Conservation (phyloP, 2,888 invertebrate species). For the Papilio demoleus region DNA sequence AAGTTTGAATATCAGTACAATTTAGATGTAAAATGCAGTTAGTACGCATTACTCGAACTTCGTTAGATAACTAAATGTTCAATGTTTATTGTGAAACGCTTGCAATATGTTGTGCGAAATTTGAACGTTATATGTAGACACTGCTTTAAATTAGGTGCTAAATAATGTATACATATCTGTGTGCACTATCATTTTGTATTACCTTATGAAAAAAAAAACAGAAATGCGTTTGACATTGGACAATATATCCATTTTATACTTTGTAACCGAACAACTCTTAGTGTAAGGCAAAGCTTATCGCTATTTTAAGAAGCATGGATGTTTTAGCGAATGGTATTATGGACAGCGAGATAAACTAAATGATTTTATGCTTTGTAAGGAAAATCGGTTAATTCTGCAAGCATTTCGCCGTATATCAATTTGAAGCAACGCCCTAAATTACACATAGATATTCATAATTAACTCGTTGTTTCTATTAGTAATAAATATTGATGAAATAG, state of each 20-base stretch:
- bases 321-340: not conserved
- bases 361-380: slow-evolving; percentile 41
- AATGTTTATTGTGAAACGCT: slow-evolving; percentile 68
- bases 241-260: slow-evolving; percentile 73
- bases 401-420: slow-evolving; percentile 39
- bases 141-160: slow-evolving; percentile 82
- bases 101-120: slow-evolving; percentile 59
- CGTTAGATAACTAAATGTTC: slow-evolving; percentile 68
- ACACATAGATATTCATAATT: slow-evolving; percentile 37
- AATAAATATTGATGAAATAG: slow-evolving; percentile 31
- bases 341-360: not conserved
- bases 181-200: slow-evolving; percentile 71
- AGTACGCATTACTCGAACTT: slow-evolving; percentile 32
- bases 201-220: slow-evolving; percentile 52
- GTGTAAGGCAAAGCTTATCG: slow-evolving; percentile 33
- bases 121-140: slow-evolving; percentile 57
- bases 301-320: not conserved
- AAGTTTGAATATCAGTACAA: not conserved
- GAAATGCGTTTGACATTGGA: slow-evolving; percentile 77
- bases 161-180: slow-evolving; percentile 69
- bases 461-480: slow-evolving; percentile 45
- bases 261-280: slow-evolving; percentile 31
- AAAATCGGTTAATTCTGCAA: slow-evolving; percentile 30
- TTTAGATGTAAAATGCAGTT: slow-evolving; percentile 4
- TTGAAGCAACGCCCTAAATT: slow-evolving; percentile 11